Percentiles rank a stretch among this genome's conserved stretches.
Conservation (phyloP, 1,140 invertebrate genomes). For the Drosophila neocordata region DNA sequence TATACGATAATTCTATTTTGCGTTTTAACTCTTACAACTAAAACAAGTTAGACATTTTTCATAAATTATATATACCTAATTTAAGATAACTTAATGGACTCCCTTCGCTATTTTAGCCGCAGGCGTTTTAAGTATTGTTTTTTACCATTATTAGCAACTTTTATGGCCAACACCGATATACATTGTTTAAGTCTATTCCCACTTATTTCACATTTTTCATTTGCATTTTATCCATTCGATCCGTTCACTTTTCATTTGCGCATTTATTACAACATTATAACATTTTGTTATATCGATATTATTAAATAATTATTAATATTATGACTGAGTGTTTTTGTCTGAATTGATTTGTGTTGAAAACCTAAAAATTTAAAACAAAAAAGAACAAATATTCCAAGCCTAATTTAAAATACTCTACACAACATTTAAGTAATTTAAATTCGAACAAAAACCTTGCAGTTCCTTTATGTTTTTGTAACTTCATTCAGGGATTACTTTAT, state of each 20-base stretch:
- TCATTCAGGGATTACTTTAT: too few species aligned
- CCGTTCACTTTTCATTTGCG: conserved; percentile 60
- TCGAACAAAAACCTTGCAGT: too few species aligned
- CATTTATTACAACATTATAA: conserved; percentile 15
- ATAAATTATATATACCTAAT: too few species aligned
- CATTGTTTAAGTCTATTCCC: conserved; percentile 36
- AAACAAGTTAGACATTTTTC: too few species aligned
- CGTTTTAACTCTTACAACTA: too few species aligned
- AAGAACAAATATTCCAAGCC: too few species aligned
- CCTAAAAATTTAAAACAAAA: too few species aligned
- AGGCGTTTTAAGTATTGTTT: background rate
- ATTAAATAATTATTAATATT: conserved; percentile 13
- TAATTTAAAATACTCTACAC: too few species aligned
- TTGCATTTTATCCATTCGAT: conserved; percentile 24
- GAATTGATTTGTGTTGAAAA: too few species aligned
- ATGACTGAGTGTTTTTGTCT: background rate
- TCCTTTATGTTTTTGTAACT: too few species aligned
- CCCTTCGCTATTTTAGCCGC: background rate
- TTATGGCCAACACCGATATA: background rate
- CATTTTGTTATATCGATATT: background rate
- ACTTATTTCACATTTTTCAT: conserved; percentile 22
- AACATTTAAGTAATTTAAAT: too few species aligned
- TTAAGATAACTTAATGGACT: background rate
- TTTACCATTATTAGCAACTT: background rate
- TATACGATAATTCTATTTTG: too few species aligned